These are phyloP conservation scores for Schizotus pectinicornis DNA, from an alignment of 2,888 invertebrate species.

Conservation along the genomic window DNA sequence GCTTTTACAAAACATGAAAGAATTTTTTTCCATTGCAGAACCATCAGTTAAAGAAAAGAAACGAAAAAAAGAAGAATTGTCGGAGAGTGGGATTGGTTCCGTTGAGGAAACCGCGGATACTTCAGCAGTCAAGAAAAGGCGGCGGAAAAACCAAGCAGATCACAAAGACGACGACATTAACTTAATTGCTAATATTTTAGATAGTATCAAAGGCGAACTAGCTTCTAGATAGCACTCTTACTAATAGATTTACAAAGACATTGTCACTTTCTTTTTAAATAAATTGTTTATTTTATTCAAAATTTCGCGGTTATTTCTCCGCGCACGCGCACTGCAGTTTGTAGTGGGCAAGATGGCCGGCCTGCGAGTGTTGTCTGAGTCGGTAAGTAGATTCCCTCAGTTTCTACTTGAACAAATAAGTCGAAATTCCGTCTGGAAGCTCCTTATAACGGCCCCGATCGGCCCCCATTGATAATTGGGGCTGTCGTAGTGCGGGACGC, in stretches of 20 bases:
- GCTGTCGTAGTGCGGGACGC: neutral
- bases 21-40: no score
- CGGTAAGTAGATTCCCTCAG: constrained; percentile 44
- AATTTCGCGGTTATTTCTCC: constrained; percentile 12
- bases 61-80: no score
- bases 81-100: no score
- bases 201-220: no score
- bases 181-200: neutral
- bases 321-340: constrained; percentile 39
- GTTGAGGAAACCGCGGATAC: no score
- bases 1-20: no score
- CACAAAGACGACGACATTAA: constrained; percentile 1
- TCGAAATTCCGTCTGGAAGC: neutral
- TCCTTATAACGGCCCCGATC: neutral
- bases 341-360: constrained; percentile 53
- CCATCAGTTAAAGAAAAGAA: no score
- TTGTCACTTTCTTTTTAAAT: neutral
- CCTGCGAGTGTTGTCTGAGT: constrained; percentile 49
- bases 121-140: constrained; percentile 2
- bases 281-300: constrained; percentile 7
- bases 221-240: neutral
- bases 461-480: neutral
- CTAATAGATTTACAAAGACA: neutral
- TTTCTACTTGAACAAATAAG: constrained; percentile 9
- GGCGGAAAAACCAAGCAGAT: constrained; percentile 11